Base-by-base conservation (phyloP, 2,797 vertebrate genomes). In the Carapus acus region DNA sequence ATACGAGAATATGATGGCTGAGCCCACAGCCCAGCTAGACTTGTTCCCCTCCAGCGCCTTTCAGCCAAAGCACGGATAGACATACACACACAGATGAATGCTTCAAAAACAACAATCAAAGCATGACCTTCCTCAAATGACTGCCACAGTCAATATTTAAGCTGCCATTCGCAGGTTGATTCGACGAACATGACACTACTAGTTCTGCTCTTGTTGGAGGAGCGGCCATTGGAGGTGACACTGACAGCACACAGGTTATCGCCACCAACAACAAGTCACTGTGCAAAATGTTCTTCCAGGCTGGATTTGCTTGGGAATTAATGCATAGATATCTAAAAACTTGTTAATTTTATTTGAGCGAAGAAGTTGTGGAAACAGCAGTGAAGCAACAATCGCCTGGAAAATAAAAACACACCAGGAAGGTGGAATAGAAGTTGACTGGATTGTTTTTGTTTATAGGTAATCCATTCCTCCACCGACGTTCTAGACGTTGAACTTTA, bases 81-180 rank as follows among this genome's bases (percentile, higher is more conserved):
- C 22, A 50, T 33, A 49, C 31, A 33, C 18, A 47, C 27, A 56
- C 20, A 5, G 11, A 44, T 1, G 29, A 45, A 38, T 31, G 23
- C n/a, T 42, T 43, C 52, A 50, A 39, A 54, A 63, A 70, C 66
- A 58, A n/a, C 48, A 38, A 51, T 73, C 37, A 71, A 41, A 63
- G 50, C 1, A 0, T 24, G 41, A 49, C 61, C 48, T 56, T 56
- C 58, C 65, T 64, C 43, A 49, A 57, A 65, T 50, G 33, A 45
- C 12, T 2, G 43, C 50, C 12, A 1, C 47, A 54, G 76, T 79
- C 69, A 88, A 85, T 86, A 86, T 85, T 85, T 82, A 76, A 86
- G 65, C 57, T 60, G 71, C 34, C 63, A 67, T 11, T 18, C 11
- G 17, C 24, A 13, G 15, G 54, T 61, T 60, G 77, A 72, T 67